A percentile compares a stretch with the other conserved stretches of the same genome.
These are phyloP conservation scores for Ploceus nigricollis DNA, from an alignment of 2,113 vertebrate species.

Conservation along the genomic window DNA sequence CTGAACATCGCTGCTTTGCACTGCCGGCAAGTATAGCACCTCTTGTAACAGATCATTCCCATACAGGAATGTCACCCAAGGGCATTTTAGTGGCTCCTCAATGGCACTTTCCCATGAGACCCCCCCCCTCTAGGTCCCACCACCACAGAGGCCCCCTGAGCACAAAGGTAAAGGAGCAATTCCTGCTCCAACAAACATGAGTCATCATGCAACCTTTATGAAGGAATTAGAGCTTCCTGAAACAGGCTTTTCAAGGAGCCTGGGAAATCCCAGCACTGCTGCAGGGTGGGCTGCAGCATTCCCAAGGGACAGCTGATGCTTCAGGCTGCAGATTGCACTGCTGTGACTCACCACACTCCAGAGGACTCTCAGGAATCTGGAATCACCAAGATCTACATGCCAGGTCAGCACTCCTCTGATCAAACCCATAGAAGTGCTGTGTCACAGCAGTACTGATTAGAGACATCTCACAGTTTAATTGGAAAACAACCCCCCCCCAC, in stretches of 20 bases:
- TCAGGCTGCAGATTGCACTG: not conserved
- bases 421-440: not conserved
- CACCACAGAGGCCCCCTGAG: not conserved
- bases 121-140: not conserved
- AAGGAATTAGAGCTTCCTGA: not conserved
- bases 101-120: not conserved
- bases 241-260: not conserved
- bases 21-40: fast-evolving
- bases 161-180: not conserved
- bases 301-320: not conserved
- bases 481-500: not conserved
- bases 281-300: not conserved
- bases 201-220: not conserved
- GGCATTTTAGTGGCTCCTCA: not conserved
- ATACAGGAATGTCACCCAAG: fast-evolving
- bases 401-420: not conserved
- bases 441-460: not conserved
- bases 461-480: not conserved
- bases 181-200: fast-evolving
- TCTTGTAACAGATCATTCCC: not conserved
- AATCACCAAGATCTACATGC: fast-evolving
- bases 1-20: not conserved
- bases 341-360: not conserved
- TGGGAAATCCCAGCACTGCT: not conserved
- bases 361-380: not conserved